phyloP scores from a whole-genome alignment of 2,888 invertebrate genomes.

The Noctua janthe region DNA sequence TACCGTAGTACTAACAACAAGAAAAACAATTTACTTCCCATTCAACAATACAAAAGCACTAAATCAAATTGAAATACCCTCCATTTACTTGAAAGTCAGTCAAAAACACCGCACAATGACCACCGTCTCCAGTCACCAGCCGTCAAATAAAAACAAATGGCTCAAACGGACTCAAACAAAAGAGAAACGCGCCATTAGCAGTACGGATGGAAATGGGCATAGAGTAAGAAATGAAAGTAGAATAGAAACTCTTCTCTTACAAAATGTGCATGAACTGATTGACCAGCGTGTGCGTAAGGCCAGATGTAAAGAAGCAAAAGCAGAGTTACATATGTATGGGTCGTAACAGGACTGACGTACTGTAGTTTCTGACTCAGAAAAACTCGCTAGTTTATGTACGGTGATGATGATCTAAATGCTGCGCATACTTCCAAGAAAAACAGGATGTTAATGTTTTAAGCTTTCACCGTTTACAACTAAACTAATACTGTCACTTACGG shows the following conservation, averaged over 20 bases:
- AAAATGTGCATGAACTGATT: not conserved
- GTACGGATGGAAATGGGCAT: conserved; percentile 57
- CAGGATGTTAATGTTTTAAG: not conserved
- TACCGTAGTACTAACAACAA: not conserved
- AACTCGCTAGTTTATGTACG: not conserved
- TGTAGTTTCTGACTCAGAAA: not conserved
- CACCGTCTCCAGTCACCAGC: conserved; percentile 32
- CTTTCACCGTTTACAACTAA: no score
- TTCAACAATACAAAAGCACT: not conserved
- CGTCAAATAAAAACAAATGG: conserved; percentile 65
- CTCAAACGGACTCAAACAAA: conserved; percentile 62
- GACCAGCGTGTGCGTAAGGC: not conserved
- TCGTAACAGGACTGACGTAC: not conserved
- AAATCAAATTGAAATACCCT: conserved; percentile 28
- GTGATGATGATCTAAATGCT: not conserved
- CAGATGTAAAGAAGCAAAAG: not conserved
- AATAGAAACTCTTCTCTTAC: not conserved
- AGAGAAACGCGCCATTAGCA: conserved; percentile 70
- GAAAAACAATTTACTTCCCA: not conserved
- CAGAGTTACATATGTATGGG: not conserved
- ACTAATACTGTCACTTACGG: no score
- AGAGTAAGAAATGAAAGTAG: conserved; percentile 10
- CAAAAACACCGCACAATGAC: conserved; percentile 49
- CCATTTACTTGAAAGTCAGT: conserved; percentile 29
- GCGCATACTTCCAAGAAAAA: not conserved